phyloP scores from a whole-genome alignment of 1,140 invertebrate species.

The Paracyclopina nana region DNA sequence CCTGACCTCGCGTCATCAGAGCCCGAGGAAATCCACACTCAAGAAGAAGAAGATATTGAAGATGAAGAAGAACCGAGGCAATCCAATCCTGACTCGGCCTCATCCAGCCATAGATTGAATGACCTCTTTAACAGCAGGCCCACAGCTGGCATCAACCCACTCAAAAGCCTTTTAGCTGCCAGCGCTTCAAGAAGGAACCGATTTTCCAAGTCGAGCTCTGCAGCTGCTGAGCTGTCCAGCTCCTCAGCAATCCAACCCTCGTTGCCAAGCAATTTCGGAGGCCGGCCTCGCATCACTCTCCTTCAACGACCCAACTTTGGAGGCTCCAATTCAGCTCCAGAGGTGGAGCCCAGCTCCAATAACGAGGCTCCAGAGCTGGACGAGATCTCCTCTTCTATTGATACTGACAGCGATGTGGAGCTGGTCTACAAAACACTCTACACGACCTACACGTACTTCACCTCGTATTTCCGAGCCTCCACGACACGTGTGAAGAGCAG shows the following conservation, averaged over 20 bases:
- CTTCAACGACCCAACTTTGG: not conserved
- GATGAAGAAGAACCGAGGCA: not conserved
- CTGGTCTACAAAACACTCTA: slow-evolving; percentile 46
- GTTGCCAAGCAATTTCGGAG: not conserved
- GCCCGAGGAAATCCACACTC: not conserved
- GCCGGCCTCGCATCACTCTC: not conserved
- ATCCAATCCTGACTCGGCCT: not conserved
- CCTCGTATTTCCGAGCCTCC: slow-evolving; percentile 62
- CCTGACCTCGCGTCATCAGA: not conserved
- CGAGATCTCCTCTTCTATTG: slow-evolving; percentile 7
- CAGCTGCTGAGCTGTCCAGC: not conserved
- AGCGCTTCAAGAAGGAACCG: not conserved
- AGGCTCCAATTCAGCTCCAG: not conserved
- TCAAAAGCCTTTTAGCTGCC: slow-evolving; percentile 6
- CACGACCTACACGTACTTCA: slow-evolving; percentile 78
- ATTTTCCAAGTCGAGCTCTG: not conserved
- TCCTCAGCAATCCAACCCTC: no score
- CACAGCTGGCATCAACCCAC: slow-evolving; percentile 11
- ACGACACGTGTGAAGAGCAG: slow-evolving; percentile 58
- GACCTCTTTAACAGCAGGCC: no score
- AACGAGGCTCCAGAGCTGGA: not conserved
- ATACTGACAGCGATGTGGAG: slow-evolving; percentile 11
- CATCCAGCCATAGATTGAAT: no score
- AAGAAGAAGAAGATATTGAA: not conserved
- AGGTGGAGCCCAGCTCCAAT: slow-evolving; percentile 4